Base-by-base conservation (phyloP, 1,140 invertebrate species). In the Camponotus vicinus region DNA sequence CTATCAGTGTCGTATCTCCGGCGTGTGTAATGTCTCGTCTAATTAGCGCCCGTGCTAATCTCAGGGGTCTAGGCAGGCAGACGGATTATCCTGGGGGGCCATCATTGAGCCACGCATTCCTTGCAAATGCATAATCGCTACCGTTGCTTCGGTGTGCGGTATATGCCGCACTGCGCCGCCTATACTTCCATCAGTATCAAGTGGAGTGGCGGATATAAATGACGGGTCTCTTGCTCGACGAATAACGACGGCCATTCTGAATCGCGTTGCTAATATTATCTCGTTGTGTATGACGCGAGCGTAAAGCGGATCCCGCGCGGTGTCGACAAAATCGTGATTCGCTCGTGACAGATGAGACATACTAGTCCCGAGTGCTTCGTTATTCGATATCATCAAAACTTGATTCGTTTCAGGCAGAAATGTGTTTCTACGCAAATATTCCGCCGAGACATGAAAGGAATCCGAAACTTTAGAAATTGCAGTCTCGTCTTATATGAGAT, bases 21-120 rank as follows among this genome's bases (percentile, higher is more conserved):
- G 76, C 70, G 83, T 77, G 82, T 86, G 83, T 77, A 89, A 89
- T 89, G 71, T 71, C 76, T 37, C 63, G 87, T 63, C 70, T 89
- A 89, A 89, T 89, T 89, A 89, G 84, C 88, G 57, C 52, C 32
- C 70, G 52, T 55, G 84, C 63, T 89, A 89, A 89, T 89, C 82
- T 85, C 70, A 78, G 61, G 45, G 73, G 82, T 78, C 59, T 85
- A 85, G 75, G 82, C 59, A 78, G 71, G 75, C 61, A 85, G 82
- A 78, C 82, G 82, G 73, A 78, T 85, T 78, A 85, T 85, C 82
- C 82, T 85, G 63, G 73, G 79, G 21, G 79, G 55, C 79, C 79
- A 61, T 83, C 79, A 75, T 75, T 83, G 79, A 83, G 55, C 69
- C 79, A 40, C 69, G 79, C 79, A 83, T 83, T 83, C 79, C 79